Base-by-base conservation (phyloP, 2,888 invertebrate species). In the Argyra leucocephala region DNA sequence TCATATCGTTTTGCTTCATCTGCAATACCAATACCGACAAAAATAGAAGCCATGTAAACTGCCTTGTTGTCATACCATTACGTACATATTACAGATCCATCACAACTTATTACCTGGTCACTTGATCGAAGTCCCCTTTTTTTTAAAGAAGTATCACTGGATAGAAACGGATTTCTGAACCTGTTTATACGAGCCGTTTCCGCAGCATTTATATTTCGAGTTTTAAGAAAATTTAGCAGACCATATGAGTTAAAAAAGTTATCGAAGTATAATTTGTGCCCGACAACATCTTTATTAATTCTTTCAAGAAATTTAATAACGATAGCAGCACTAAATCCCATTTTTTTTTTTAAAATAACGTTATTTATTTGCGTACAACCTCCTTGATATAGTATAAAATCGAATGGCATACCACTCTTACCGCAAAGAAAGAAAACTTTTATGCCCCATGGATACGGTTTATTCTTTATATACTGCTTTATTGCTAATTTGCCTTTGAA, bases 21-120 rank as follows among this genome's bases (percentile, higher is more conserved):
- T 24, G 48, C 59, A 18, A 26, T 36, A 36, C 63, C 61, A 58
- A 61, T 22, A 31, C 64, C 64, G 1, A 67, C 63, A 62, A 67
- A 67, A 64, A 66, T 67, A 22, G 63, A 67, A 31, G 63, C n/a
- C n/a, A n/a, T n/a, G n/a, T n/a, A n/a, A n/a, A n/a, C n/a, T n/a
- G n/a, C n/a, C n/a, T n/a, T n/a, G 15, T 64, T 65, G 62, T 67
- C 62, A 36, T 61, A 48, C 65, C 65, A 67, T 62, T 65, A 65
- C 5, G 48, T 24, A 18, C 65, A 58, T 21, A 21, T 58, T 22
- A 67, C 61, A n/a, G 64, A 58, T 22, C 63, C 60, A 59, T 67
- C 63, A 6, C 60, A 24, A 36, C 24, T 65, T 10, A 37, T 31
- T 26, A 64, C 59, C 18, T 36, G 15, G 31, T 64, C 67, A 31